Evolutionary conservation across 2,113 vertebrate genomes (phyloP).

Genomic region (Mirza zaza): DNA sequence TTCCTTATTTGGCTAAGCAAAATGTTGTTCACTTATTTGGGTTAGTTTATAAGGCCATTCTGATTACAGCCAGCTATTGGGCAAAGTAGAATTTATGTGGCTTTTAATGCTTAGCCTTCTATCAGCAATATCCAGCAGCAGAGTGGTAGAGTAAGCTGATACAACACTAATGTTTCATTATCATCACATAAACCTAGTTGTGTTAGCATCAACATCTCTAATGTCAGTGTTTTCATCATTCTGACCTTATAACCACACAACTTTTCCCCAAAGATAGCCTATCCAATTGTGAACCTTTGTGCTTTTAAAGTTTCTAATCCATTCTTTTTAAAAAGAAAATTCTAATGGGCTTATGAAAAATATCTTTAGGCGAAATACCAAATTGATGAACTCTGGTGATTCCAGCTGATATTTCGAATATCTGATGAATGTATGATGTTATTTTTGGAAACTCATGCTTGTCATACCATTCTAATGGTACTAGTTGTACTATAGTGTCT

Average conservation of each 20-base stretch:
- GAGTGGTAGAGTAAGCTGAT: neutral
- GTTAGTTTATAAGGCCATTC: neutral
- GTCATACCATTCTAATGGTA: conserved; percentile 24
- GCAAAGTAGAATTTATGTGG: neutral
- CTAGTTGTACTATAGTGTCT: neutral
- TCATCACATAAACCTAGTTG: neutral
- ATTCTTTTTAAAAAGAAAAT: conserved; percentile 28
- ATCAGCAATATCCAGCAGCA: neutral
- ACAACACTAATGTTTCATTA: conserved; percentile 1
- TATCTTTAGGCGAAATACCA: conserved; percentile 20
- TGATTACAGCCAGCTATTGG: neutral
- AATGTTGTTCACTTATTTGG: neutral
- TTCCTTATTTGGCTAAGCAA: conserved; percentile 16
- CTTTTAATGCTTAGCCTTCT: conserved; percentile 37
- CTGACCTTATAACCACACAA: neutral
- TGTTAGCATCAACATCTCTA: neutral
- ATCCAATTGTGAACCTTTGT: neutral
- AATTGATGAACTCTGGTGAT: neutral
- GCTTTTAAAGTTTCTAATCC: neutral
- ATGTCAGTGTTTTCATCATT: conserved; percentile 12
- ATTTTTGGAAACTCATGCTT: conserved; percentile 39
- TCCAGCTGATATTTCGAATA: conserved; percentile 35
- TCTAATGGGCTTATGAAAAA: neutral
- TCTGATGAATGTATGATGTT: neutral
- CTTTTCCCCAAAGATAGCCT: conserved; percentile 10